Evolutionary conservation across 2,113 vertebrate genomes (phyloP).

Genomic region (Stictonetta naevosa): DNA sequence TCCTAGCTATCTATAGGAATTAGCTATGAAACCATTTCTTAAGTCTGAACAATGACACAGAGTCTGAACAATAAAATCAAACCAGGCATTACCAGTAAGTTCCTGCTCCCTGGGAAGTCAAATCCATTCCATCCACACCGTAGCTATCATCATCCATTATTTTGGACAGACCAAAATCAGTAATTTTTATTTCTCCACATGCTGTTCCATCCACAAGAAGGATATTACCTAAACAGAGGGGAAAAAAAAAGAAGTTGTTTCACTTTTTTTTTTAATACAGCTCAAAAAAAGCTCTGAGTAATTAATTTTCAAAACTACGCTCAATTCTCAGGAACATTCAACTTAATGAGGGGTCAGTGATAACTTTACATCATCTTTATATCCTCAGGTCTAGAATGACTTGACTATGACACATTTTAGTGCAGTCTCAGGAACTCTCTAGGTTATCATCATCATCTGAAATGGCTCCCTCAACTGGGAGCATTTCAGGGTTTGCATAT

Average conservation of each 20-base stretch:
- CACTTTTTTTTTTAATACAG: background rate
- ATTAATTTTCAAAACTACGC: background rate
- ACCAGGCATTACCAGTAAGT: slow-evolving; percentile 91
- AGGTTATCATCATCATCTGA: background rate
- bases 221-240: slow-evolving; percentile 87
- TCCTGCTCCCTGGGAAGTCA: slow-evolving; percentile 97
- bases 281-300: background rate
- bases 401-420: background rate
- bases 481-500: background rate
- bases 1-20: background rate
- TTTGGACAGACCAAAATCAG: slow-evolving; percentile 98
- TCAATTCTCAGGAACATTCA: background rate
- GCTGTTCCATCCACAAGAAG: slow-evolving; percentile 97
- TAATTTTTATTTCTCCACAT: slow-evolving; percentile 99
- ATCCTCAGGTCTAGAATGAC: background rate
- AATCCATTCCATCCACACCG: slow-evolving; percentile 97
- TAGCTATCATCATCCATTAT: slow-evolving; percentile 99
- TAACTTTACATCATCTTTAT: background rate
- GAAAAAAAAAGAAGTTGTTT: background rate
- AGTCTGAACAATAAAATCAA: background rate
- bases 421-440: background rate
- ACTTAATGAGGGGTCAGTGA: background rate
- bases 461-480: background rate
- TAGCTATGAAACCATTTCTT: background rate
- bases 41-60: background rate